Conservation (phyloP, 2,888 invertebrate species). For the Caenorhabditis angaria region DNA sequence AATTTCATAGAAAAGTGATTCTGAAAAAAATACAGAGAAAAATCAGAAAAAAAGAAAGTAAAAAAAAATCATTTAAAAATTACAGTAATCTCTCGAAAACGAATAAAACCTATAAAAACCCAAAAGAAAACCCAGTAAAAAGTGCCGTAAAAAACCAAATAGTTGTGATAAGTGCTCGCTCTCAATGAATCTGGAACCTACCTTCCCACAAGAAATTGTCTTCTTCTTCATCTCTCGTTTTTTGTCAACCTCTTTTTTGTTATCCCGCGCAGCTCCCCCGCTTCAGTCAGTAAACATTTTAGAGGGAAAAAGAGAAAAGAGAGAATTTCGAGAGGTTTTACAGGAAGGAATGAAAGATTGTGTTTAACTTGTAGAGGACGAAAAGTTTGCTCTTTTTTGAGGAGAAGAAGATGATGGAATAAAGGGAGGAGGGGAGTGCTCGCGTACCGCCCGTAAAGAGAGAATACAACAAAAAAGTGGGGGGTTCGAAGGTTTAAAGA, state of each 20-base stretch:
- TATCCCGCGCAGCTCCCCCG: not conserved
- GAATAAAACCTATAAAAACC: too few species aligned
- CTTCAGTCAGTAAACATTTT: not conserved
- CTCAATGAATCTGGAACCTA: not conserved
- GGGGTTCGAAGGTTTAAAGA: not conserved
- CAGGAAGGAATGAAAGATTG: slow-evolving; percentile 1
- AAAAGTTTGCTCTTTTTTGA: slow-evolving; percentile 5
- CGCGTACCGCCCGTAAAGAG: not conserved
- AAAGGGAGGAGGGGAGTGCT: not conserved
- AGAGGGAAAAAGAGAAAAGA: not conserved
- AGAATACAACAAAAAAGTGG: not conserved
- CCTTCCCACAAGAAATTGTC: not conserved
- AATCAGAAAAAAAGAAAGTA: too few species aligned
- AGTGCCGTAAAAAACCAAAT: slow-evolving; percentile 4
- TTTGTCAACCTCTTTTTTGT: too few species aligned
- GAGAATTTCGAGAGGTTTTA: not conserved
- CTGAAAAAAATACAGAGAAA: not conserved
- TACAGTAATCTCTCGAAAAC: too few species aligned
- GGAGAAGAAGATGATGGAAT: not conserved
- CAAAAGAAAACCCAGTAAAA: too few species aligned
- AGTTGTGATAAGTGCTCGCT: slow-evolving; percentile 1
- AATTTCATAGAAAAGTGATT: not conserved
- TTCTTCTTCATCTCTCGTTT: not conserved
- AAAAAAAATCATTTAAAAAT: too few species aligned
- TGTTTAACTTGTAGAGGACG: not conserved